These are phyloP conservation scores for Diarsia mendica DNA, from an alignment of 2,888 invertebrate species.

Conservation along the genomic window DNA sequence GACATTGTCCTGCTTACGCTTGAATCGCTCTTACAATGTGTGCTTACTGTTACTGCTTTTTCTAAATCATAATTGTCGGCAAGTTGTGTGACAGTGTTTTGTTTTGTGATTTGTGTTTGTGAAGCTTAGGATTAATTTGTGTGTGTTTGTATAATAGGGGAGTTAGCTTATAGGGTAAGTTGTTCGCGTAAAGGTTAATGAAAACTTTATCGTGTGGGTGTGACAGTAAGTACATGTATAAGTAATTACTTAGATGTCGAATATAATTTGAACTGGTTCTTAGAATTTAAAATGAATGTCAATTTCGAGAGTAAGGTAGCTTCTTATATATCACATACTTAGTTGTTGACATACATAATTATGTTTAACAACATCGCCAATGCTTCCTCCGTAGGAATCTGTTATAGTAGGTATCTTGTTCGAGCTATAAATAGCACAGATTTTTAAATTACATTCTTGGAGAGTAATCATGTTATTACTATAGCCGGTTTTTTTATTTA, in stretches of 20 bases:
- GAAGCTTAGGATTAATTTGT: not conserved
- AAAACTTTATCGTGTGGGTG: not conserved
- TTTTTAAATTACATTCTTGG: no score
- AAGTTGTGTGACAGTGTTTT: slow-evolving; percentile 38
- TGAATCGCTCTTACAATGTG: slow-evolving; percentile 51
- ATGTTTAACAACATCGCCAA: not conserved
- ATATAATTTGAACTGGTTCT: not conserved
- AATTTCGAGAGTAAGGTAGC: not conserved
- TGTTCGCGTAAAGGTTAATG: not conserved
- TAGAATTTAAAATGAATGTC: not conserved
- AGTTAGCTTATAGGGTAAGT: not conserved
- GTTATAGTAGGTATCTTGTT: no score
- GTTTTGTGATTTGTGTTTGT: slow-evolving; percentile 10
- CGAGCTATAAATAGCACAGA: no score
- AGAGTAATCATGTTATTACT: no score
- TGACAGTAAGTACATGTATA: not conserved
- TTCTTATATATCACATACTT: no score
- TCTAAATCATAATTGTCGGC: slow-evolving; percentile 55
- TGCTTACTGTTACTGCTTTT: slow-evolving; percentile 34
- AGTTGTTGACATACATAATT: not conserved
- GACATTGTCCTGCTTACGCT: slow-evolving; percentile 68
- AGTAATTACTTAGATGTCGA: not conserved
- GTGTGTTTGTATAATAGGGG: not conserved
- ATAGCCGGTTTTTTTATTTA: no score
- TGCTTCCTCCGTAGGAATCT: not conserved